These are phyloP conservation scores for Xenotilapia flavipinnis DNA, from an alignment of 2,113 vertebrate species.

Conservation along the genomic window DNA sequence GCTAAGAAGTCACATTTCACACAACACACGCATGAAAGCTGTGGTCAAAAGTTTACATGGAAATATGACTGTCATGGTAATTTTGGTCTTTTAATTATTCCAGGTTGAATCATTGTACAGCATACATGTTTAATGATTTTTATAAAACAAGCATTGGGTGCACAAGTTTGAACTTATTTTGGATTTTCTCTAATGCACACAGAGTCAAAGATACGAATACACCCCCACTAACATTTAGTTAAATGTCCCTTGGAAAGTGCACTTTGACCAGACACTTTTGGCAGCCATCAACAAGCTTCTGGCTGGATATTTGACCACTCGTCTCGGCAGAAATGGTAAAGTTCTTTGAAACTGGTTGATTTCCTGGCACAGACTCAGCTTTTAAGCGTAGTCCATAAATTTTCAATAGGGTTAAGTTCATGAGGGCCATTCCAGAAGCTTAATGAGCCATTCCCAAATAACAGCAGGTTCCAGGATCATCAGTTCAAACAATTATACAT, in stretches of 20 bases:
- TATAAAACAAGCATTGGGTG: not conserved
- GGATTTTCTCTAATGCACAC: not conserved
- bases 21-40: not conserved
- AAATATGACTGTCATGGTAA: not conserved
- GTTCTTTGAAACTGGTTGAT: not conserved
- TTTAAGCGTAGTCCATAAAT: not conserved
- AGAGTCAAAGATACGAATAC: not conserved
- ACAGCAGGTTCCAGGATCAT: not conserved
- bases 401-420: not conserved
- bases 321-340: not conserved
- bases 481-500: not conserved
- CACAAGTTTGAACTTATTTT: not conserved
- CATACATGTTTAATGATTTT: not conserved
- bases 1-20: not conserved
- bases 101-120: not conserved
- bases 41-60: not conserved
- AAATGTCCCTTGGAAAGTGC: not conserved
- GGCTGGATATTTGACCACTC: not conserved
- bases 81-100: not conserved
- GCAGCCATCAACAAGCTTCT: not conserved
- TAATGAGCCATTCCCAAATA: not conserved
- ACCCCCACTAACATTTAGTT: not conserved
- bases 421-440: not conserved
- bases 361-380: not conserved
- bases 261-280: not conserved